These are phyloP conservation scores for Drosophila fuyamai DNA, from an alignment of 1,140 invertebrate species.

Conservation along the genomic window DNA sequence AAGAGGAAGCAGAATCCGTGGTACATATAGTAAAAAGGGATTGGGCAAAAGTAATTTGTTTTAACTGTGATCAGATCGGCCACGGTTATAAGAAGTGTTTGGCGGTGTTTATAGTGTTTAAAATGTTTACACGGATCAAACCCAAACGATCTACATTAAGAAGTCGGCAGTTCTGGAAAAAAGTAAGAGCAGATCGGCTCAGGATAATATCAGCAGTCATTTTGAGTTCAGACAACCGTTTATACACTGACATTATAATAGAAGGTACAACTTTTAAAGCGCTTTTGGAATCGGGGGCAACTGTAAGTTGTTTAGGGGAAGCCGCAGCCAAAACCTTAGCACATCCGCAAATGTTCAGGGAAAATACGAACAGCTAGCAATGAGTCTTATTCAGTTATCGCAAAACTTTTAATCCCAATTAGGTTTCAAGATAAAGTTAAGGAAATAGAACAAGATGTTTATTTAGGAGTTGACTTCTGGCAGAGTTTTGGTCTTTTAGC, in stretches of 20 bases:
- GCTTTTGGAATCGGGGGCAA: slow-evolving; percentile 19
- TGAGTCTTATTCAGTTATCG: slow-evolving; percentile 7
- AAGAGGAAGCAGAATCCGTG: too few species aligned
- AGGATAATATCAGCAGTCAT: slow-evolving; percentile 11
- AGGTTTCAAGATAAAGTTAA: slow-evolving; percentile 2
- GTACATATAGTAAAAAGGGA: too few species aligned
- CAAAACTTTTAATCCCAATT: slow-evolving; percentile 5
- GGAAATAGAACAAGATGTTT: slow-evolving; percentile 8
- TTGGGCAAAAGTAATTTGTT: too few species aligned
- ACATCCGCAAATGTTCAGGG: slow-evolving; percentile 13
- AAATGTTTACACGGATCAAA: slow-evolving; percentile 1
- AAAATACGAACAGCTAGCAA: slow-evolving; percentile 12
- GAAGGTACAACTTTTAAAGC: slow-evolving; percentile 8
- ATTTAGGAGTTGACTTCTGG: slow-evolving; percentile 7
- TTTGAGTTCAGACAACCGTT: slow-evolving; percentile 10
- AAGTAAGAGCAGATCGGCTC: background rate
- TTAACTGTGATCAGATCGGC: too few species aligned
- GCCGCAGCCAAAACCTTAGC: background rate
- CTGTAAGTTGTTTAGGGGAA: slow-evolving; percentile 14
- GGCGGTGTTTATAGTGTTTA: too few species aligned
- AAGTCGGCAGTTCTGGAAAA: slow-evolving; percentile 3
- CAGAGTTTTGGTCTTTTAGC: slow-evolving; percentile 8
- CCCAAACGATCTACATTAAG: slow-evolving; percentile 3
- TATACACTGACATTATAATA: slow-evolving; percentile 9
- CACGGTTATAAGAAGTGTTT: too few species aligned